A percentile compares a stretch with the other conserved stretches of the same genome.
Evolutionary conservation across 2,113 vertebrate genomes (phyloP).

Genomic region (Leptobrachium leishanense): DNA sequence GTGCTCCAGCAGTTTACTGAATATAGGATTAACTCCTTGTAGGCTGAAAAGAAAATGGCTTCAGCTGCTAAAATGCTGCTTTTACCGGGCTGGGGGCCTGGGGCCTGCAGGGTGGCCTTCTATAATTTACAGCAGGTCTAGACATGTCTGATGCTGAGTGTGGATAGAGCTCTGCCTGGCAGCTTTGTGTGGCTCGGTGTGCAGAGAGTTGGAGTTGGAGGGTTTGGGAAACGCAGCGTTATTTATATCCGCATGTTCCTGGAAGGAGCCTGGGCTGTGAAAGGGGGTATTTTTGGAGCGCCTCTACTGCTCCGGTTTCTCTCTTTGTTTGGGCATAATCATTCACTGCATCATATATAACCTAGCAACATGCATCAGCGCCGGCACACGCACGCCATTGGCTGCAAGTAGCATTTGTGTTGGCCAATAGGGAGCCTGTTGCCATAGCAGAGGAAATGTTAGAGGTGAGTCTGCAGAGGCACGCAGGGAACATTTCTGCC

Average conservation of each 20-base stretch:
- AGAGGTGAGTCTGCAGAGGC: conserved; percentile 53
- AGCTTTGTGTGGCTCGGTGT: background rate
- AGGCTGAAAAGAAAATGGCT: too few species aligned
- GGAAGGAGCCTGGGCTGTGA: conserved; percentile 54
- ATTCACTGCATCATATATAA: conserved; percentile 87
- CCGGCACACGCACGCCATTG: conserved; percentile 79
- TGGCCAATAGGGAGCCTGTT: conserved; percentile 83
- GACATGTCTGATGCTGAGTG: conserved; percentile 14
- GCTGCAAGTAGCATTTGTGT: conserved; percentile 79
- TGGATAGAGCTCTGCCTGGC: conserved; percentile 23
- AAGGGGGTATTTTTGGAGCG: conserved; percentile 54
- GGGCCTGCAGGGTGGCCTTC: too few species aligned
- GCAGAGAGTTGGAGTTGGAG: conserved; percentile 30
- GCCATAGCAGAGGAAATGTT: conserved; percentile 85
- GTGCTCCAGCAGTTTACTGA: too few species aligned
- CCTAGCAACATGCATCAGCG: conserved; percentile 88
- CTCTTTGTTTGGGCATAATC: conserved; percentile 77
- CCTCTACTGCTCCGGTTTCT: conserved; percentile 61
- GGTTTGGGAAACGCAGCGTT: conserved; percentile 51
- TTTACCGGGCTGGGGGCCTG: too few species aligned
- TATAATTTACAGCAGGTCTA: too few species aligned
- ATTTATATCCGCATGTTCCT: conserved; percentile 66
- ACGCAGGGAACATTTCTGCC: conserved; percentile 47
- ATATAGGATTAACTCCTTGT: too few species aligned
- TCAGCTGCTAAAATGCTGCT: too few species aligned